Evolutionary conservation across 2,888 invertebrate genomes (phyloP), one percentile per base, ranked within the genome.

Genomic region (Chironomus riparius): DNA sequence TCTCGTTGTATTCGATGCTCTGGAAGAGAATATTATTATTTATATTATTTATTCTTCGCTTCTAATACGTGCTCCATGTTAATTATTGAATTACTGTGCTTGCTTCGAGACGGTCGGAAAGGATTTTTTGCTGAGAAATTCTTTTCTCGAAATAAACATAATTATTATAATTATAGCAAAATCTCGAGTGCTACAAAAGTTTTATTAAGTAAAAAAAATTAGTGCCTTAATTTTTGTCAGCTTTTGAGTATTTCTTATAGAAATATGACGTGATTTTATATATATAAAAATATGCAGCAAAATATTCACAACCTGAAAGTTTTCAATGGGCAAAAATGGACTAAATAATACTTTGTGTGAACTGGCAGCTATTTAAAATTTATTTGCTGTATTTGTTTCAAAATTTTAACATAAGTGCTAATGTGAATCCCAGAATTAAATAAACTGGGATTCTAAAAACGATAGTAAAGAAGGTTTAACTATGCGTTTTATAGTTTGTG

Each of bases 1-100:
- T 69, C 15, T 47, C 47, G 68, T 68, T 68, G 68, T 68, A 47
- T 21, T 72, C 71, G 62, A 72, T 72, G 72, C 72, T 72, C 72
- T 50, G 61, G 62, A 72, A 72, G 72, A 72, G 72, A 72, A 72
- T 72, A 56, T 72, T 72, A 62, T 72, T 72, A 72, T 72, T 72
- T 62, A 38, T 72, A 72, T 72, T 72, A 72, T 72, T 72, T 72
- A 72, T 72, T 72, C 72, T 38, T 72, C 62, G 61, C 15, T 72
- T 72, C 72, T 72, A 72, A 72, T 72, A 72, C 72, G 65, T 65
- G 74, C 24, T 68, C 24, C 74, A 74, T 74, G 74, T 74, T 74
- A 74, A 74, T 74, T 74, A 74, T 68, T 68, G 48, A 74, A 74
- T 74, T 74, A 74, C 74, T 56, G 74, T 68, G 74, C 74, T 61